Conservation (phyloP, 1,140 invertebrate species). For the Gryon sp. region DNA sequence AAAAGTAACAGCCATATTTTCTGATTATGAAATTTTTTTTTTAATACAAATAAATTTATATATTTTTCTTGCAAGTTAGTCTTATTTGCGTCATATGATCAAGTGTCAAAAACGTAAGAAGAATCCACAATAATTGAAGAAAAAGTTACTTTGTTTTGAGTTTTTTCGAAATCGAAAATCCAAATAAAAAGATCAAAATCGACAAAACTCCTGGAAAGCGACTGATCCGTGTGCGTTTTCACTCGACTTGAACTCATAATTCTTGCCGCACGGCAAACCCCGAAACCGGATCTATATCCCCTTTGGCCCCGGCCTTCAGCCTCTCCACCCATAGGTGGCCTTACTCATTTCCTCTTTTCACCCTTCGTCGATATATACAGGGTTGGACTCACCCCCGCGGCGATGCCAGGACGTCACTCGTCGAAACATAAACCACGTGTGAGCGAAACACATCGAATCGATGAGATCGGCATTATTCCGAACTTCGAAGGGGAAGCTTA, state of each 20-base stretch:
- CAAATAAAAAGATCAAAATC: constrained; percentile 45
- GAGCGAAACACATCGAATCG: constrained; percentile 50
- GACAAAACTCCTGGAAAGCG: constrained; percentile 53
- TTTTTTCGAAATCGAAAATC: constrained; percentile 42
- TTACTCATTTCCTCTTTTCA: constrained; percentile 65
- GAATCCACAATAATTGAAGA: constrained; percentile 18
- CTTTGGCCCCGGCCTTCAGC: constrained; percentile 58
- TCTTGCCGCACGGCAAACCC: constrained; percentile 66
- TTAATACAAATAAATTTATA: no score
- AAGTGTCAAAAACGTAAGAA: constrained; percentile 12
- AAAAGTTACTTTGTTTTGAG: constrained; percentile 31
- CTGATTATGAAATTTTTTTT: no score
- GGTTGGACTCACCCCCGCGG: constrained; percentile 50
- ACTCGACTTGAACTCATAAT: constrained; percentile 70
- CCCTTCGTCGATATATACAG: constrained; percentile 55
- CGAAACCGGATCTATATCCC: constrained; percentile 57
- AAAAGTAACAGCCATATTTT: no score
- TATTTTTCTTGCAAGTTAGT: constrained; percentile 10
- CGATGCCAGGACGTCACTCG: constrained; percentile 54
- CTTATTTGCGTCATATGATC: constrained; percentile 6
- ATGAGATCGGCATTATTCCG: constrained; percentile 55
- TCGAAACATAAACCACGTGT: constrained; percentile 57
- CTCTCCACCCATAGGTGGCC: constrained; percentile 55
- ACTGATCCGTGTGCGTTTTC: constrained; percentile 67
- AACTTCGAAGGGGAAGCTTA: constrained; percentile 33